Percentiles rank a stretch among this genome's conserved stretches.
Conservation (phyloP, 2,113 vertebrate genomes). For the Semicossyphus pulcher region DNA sequence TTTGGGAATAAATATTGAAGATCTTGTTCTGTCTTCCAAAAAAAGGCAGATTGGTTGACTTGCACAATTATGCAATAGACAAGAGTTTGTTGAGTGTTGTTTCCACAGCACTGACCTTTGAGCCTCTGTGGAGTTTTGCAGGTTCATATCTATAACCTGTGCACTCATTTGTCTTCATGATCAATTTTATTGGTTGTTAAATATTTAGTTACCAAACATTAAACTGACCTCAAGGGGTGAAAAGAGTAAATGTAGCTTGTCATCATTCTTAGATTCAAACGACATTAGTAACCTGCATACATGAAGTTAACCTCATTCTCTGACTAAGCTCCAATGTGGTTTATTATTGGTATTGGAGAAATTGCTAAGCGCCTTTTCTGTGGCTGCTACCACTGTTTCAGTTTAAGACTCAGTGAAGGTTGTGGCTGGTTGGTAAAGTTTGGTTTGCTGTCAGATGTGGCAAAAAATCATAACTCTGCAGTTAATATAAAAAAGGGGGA, state of each 20-base stretch:
- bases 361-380: neutral
- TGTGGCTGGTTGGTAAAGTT: neutral
- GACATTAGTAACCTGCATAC: neutral
- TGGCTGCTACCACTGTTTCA: too few relatives aligned
- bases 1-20: too few relatives aligned
- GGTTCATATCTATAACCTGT: conserved; percentile 15
- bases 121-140: neutral
- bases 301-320: neutral
- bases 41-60: too few relatives aligned
- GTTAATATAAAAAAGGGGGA: conserved; percentile 2
- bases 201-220: neutral
- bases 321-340: neutral
- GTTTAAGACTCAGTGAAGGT: neutral
- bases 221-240: neutral
- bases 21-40: too few relatives aligned
- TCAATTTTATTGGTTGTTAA: neutral
- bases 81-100: neutral
- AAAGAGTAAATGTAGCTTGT: neutral
- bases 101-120: conserved; percentile 40
- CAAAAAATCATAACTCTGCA: neutral
- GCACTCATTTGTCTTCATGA: neutral
- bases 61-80: neutral
- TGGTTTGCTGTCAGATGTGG: neutral
- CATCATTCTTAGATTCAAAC: neutral
- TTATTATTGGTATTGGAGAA: neutral